phyloP scores from a whole-genome alignment of 2,888 invertebrate species.

The Lasioglossum zephyrum region DNA sequence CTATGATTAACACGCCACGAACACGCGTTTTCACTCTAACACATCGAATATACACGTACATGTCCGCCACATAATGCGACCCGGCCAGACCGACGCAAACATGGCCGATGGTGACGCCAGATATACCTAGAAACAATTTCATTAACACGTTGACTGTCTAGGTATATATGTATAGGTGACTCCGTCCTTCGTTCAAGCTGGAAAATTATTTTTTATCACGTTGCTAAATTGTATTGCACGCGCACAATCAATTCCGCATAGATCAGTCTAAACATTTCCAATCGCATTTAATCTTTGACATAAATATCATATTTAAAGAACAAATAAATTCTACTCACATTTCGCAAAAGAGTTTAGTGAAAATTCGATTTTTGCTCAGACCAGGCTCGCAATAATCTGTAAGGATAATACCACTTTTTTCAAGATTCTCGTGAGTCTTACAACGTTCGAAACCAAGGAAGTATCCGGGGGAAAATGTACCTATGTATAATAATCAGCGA shows the following conservation, averaged over 20 bases:
- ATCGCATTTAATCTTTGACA: background rate
- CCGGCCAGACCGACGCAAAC: conserved; percentile 31
- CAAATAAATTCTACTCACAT: background rate
- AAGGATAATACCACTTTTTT: background rate
- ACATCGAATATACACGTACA: conserved; percentile 12
- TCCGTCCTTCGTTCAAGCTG: background rate
- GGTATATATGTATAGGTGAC: background rate
- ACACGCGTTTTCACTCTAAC: conserved; percentile 72
- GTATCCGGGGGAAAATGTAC: background rate
- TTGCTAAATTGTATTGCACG: background rate
- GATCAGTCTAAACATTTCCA: background rate
- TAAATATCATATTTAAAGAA: background rate
- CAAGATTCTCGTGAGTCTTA: background rate
- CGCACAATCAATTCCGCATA: background rate
- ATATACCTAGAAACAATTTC: conserved; percentile 70
- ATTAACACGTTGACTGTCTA: conserved; percentile 51
- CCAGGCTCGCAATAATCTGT: background rate
- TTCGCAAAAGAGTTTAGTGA: background rate
- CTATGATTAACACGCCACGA: conserved; percentile 74
- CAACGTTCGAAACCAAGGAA: background rate
- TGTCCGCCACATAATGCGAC: conserved; percentile 26
- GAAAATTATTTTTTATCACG: conserved; percentile 54
- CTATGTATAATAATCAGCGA: background rate
- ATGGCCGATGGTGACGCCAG: conserved; percentile 36
- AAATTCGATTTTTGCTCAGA: background rate